Percentiles rank a stretch among this genome's conserved stretches.
Evolutionary conservation across 2,113 vertebrate species (phyloP).

Genomic region (Numida meleagris): DNA sequence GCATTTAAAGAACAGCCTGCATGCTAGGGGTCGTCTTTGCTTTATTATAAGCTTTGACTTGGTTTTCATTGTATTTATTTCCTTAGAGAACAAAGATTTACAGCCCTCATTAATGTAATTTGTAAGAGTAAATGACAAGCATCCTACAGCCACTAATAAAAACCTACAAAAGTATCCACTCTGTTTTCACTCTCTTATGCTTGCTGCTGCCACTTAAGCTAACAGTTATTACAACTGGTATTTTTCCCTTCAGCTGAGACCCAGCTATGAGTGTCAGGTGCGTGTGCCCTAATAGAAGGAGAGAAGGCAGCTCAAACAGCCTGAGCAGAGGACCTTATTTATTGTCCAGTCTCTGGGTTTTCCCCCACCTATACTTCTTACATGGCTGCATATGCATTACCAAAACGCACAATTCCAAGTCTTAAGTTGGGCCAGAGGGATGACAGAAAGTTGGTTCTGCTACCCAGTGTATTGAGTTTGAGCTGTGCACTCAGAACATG

Average conservation of each 20-base stretch:
- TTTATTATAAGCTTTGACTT: neutral
- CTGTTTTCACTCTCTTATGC: conserved; percentile 32
- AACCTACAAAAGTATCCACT: conserved; percentile 39
- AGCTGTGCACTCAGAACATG: neutral
- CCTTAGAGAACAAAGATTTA: conserved; percentile 39
- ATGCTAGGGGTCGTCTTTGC: neutral
- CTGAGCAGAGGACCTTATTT: neutral
- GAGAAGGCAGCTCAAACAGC: neutral
- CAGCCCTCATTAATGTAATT: conserved; percentile 44
- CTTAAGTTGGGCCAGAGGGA: neutral
- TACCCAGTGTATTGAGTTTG: rapidly evolving
- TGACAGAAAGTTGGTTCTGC: neutral
- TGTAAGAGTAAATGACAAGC: conserved; percentile 39
- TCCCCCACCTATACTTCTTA: neutral
- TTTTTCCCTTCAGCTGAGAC: conserved; percentile 35
- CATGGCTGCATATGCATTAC: neutral
- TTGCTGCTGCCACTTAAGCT: conserved; percentile 22
- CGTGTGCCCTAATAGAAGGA: neutral
- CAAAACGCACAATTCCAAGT: neutral
- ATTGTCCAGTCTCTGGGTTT: neutral
- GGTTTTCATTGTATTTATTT: neutral
- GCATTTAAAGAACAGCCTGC: neutral
- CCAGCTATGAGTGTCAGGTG: neutral
- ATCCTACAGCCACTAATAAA: conserved; percentile 36
- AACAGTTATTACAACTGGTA: neutral